A percentile compares a stretch with the other conserved stretches of the same genome.
These are phyloP conservation scores for Geothlypis trichas DNA, from an alignment of 2,113 vertebrate species.

Conservation along the genomic window DNA sequence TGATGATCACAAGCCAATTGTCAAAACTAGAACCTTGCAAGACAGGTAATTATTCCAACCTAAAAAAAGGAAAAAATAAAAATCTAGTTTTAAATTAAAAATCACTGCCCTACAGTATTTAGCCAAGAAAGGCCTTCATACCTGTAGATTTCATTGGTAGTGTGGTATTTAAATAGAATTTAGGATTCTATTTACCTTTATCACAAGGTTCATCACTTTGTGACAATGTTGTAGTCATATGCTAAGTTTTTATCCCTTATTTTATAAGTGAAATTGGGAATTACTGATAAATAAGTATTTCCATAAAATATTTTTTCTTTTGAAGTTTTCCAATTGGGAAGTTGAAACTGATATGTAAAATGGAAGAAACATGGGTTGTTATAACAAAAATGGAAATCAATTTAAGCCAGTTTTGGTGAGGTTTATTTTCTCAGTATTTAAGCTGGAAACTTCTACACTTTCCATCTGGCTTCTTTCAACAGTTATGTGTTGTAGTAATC, in stretches of 20 bases:
- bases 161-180: background rate
- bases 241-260: background rate
- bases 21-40: background rate
- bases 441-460: background rate
- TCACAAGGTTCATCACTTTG: background rate
- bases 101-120: background rate
- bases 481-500: background rate
- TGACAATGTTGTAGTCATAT: background rate
- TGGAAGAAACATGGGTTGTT: background rate
- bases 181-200: background rate
- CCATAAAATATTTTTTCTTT: background rate
- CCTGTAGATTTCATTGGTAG: background rate
- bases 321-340: background rate
- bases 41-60: background rate
- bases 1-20: background rate
- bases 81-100: background rate
- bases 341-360: background rate
- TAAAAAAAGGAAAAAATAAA: background rate
- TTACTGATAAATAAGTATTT: background rate
- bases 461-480: background rate
- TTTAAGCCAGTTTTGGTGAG: background rate
- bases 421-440: background rate
- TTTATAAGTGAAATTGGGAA: background rate
- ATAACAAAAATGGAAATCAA: background rate
- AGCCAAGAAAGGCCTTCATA: background rate